Evolutionary conservation across 92 coral and sea anemone species (phyloP).

Genomic region (Diadumene lineata): DNA sequence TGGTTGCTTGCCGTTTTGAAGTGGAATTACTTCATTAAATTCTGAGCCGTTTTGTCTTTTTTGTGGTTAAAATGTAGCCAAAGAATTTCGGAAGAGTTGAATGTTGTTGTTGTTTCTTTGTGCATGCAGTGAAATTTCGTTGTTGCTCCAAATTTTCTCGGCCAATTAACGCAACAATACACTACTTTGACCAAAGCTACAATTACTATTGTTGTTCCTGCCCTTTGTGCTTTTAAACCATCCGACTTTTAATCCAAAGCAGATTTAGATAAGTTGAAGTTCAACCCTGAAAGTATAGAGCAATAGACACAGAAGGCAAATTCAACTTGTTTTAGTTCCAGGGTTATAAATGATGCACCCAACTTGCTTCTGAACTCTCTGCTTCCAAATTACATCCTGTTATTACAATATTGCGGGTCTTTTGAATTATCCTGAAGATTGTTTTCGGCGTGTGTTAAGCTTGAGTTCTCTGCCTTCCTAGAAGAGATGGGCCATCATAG

Average conservation of each 20-base stretch:
- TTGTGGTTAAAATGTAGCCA: too few species aligned
- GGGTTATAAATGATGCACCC: too few species aligned
- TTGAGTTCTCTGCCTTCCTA: not conserved
- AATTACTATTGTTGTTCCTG: not conserved
- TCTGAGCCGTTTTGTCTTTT: not conserved
- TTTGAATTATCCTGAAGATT: too few species aligned
- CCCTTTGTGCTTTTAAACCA: not conserved
- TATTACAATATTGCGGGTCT: too few species aligned
- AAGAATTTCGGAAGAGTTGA: not conserved
- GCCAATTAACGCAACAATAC: not conserved
- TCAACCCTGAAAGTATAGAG: too few species aligned
- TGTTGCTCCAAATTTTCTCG: not conserved
- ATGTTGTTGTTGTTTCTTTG: not conserved
- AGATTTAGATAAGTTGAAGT: not conserved
- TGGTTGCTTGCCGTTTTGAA: too few species aligned
- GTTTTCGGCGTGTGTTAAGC: not conserved
- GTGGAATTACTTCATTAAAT: not conserved
- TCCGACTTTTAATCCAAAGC: not conserved
- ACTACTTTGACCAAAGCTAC: too few species aligned
- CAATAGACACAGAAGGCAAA: too few species aligned
- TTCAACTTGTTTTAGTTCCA: too few species aligned
- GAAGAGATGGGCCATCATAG: not conserved
- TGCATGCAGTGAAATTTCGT: not conserved
- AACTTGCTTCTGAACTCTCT: too few species aligned
- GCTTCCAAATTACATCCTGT: not conserved